A percentile compares a stretch with the other conserved stretches of the same genome.
These are phyloP conservation scores for Coleophora flavipennella DNA, from an alignment of 2,888 invertebrate genomes.

Conservation along the genomic window DNA sequence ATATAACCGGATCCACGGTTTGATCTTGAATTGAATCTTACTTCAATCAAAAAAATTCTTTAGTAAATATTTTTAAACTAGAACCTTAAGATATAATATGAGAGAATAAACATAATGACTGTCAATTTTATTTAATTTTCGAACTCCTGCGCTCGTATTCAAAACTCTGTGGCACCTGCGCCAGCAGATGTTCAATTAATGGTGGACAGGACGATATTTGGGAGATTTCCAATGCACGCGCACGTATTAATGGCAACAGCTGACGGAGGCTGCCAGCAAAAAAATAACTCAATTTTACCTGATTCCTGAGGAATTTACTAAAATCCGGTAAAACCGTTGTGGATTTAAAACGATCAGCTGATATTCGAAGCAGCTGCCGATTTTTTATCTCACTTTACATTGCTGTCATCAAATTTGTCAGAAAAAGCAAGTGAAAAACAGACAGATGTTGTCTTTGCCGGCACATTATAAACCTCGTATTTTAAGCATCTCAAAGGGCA, in stretches of 20 bases:
- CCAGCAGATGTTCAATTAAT: conserved; percentile 51
- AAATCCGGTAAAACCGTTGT: not conserved
- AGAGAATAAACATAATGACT: not conserved
- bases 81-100: not conserved
- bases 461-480: not conserved
- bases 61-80: not conserved
- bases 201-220: conserved; percentile 37
- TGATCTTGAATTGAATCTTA: too few relatives aligned
- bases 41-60: too few relatives aligned
- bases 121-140: conserved; percentile 11
- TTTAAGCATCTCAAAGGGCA: conserved; percentile 34
- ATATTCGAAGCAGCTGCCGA: conserved; percentile 24
- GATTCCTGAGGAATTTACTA: conserved; percentile 19
- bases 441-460: too few relatives aligned
- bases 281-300: conserved; percentile 39
- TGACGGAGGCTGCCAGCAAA: conserved; percentile 34
- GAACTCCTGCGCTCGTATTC: conserved; percentile 28
- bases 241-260: conserved; percentile 42
- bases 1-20: too few relatives aligned
- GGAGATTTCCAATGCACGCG: conserved; percentile 46
- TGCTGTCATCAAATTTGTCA: too few relatives aligned
- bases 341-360: conserved; percentile 37
- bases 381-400: not conserved
- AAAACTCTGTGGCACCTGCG: conserved; percentile 57
- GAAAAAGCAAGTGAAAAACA: too few relatives aligned